Conservation (phyloP, 2,113 vertebrate species). For the Tupaia tana region DNA sequence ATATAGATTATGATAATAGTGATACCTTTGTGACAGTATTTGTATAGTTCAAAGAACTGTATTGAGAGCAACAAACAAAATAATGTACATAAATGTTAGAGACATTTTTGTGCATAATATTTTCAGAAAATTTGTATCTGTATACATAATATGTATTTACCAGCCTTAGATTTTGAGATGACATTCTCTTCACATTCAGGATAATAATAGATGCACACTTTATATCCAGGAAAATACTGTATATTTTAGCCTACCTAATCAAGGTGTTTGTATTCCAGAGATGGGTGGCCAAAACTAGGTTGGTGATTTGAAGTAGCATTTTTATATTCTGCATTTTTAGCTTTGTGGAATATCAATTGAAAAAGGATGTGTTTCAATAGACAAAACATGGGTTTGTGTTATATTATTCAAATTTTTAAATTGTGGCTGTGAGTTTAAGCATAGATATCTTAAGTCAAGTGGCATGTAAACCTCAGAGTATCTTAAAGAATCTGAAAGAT, state of each 20-base stretch:
- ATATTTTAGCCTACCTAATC: conserved; percentile 13
- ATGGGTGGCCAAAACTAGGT: conserved; percentile 8
- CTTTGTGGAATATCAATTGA: conserved; percentile 29
- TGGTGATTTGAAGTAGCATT: conserved; percentile 3
- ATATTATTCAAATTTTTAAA: conserved; percentile 27
- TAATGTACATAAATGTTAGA: conserved; percentile 30
- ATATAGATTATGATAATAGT: conserved; percentile 1
- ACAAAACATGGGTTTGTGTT: background rate
- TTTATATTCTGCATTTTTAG: background rate
- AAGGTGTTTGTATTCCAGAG: conserved; percentile 44
- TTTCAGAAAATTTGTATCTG: conserved; percentile 43
- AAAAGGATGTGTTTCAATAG: conserved; percentile 33
- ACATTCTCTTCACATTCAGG: conserved; percentile 33
- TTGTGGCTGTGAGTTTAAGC: background rate
- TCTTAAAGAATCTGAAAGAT: background rate
- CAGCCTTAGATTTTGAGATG: conserved; percentile 63
- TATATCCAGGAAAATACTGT: conserved; percentile 8
- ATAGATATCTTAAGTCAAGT: background rate
- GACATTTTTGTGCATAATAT: conserved; percentile 24
- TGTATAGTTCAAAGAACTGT: background rate
- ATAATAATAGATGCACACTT: conserved; percentile 47
- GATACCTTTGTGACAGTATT: background rate
- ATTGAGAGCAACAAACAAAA: conserved; percentile 37
- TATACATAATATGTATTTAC: conserved; percentile 45
- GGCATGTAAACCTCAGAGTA: background rate